Base-by-base conservation (phyloP, 1,140 invertebrate species). In the Copidosoma floridanum region DNA sequence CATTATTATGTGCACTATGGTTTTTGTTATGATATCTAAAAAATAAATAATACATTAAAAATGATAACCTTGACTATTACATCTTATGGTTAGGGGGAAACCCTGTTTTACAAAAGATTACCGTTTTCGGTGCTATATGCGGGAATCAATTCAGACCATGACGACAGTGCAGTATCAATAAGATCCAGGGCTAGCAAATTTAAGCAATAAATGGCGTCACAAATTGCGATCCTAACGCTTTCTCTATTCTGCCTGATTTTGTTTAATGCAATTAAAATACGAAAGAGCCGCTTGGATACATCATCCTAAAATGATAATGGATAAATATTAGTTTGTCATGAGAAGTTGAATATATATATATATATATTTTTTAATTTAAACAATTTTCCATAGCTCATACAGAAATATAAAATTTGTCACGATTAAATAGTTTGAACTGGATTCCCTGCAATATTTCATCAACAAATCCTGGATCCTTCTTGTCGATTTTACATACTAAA, bases 81-180 rank as follows among this genome's bases (percentile, higher is more conserved):
- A n/a, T n/a, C n/a, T n/a, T n/a, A n/a, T n/a, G n/a, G n/a, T n/a
- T n/a, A n/a, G n/a, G n/a, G n/a, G n/a, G n/a, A n/a, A n/a, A n/a
- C n/a, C n/a, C n/a, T n/a, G n/a, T 55, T 59, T 61, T 59, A 47
- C 46, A 53, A 35, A 55, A 50, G 18, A 48, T 64, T 65, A 76
- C 72, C 67, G 51, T 59, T 60, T 11, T 53, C 61, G 11, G 63
- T 29, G 20, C 68, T 64, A 51, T 67, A 66, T 38, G 65, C 69
- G 2, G 76, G 77, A 21, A 81, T 61, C 38, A 78, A 63, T 71
- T 80, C 77, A 26, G 77, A 67, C 79, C 79, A 81, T 43, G 62
- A 70, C 23, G 61, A 68, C 0, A 80, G 50, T 38, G 70, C 65
- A 2, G 57, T 63, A 35, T 72, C 67, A 32, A 81, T 65, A 38